Conservation (phyloP, 2,888 invertebrate genomes). For the Chrysolina americana region DNA sequence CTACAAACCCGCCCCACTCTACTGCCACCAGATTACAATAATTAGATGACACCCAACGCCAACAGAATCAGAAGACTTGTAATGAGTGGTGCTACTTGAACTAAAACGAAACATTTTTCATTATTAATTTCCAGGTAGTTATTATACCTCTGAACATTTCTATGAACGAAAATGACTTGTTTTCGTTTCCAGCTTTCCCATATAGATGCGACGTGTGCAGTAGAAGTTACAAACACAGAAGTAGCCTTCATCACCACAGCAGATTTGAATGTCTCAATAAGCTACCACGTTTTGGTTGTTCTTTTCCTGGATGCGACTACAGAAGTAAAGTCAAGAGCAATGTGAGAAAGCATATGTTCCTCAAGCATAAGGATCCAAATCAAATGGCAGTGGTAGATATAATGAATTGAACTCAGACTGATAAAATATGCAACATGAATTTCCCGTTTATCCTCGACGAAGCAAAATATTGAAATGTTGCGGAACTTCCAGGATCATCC, state of each 20-base stretch:
- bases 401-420: no score
- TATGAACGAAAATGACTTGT: background rate
- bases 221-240: constrained; percentile 46
- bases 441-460: no score
- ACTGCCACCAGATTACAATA: no score
- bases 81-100: no score
- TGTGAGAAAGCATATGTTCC: constrained; percentile 45
- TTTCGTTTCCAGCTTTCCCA: background rate
- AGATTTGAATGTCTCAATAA: constrained; percentile 70
- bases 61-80: no score
- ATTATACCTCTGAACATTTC: background rate
- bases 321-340: constrained; percentile 53
- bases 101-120: no score
- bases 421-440: no score
- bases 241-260: constrained; percentile 27
- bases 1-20: no score
- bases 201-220: constrained; percentile 34
- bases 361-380: constrained; percentile 23
- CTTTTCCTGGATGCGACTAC: constrained; percentile 74
- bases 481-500: no score
- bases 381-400: background rate
- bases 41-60: no score
- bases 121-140: no score
- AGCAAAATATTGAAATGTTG: no score
- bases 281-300: constrained; percentile 80